These are phyloP conservation scores for Melanostigma gelatinosum DNA, from an alignment of 2,113 vertebrate genomes.

Conservation along the genomic window DNA sequence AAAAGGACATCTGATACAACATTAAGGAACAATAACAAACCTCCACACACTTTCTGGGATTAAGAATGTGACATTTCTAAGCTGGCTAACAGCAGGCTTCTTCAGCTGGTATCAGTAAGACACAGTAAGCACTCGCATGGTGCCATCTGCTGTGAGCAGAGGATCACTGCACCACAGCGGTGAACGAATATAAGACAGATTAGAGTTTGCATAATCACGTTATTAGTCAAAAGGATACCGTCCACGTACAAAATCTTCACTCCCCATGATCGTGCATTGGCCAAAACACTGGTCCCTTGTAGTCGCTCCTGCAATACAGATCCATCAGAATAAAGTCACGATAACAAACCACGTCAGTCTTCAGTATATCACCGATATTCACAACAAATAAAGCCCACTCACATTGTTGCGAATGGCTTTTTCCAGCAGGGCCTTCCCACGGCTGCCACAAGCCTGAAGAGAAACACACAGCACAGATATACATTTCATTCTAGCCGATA, in stretches of 20 bases:
- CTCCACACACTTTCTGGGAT: not conserved
- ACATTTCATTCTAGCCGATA: not conserved
- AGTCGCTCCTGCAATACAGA: conserved; percentile 77
- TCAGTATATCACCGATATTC: not conserved
- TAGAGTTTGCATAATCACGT: not conserved
- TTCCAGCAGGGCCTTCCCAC: conserved; percentile 88
- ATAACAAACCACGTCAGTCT: not conserved
- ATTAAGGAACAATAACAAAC: conserved; percentile 54
- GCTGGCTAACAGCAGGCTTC: not conserved
- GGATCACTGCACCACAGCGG: conserved; percentile 38
- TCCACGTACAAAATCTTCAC: conserved; percentile 86
- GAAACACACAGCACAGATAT: conserved; percentile 16
- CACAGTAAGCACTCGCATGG: not conserved
- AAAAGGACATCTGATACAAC: conserved; percentile 73
- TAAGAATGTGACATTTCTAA: not conserved
- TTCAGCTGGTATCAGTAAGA: not conserved
- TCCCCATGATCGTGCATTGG: conserved; percentile 86
- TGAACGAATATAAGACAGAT: not conserved
- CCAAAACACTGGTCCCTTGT: conserved; percentile 81
- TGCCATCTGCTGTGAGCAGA: conserved; percentile 71
- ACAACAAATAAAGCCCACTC: conserved; percentile 44
- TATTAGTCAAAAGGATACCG: conserved; percentile 81
- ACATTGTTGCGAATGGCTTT: conserved; percentile 90
- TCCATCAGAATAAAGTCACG: conserved; percentile 1
- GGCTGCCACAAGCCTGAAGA: conserved; percentile 84